A percentile compares a stretch with the other conserved stretches of the same genome.
Conservation (phyloP, 2,113 vertebrate genomes). For the Lethenteron camtschaticum region DNA sequence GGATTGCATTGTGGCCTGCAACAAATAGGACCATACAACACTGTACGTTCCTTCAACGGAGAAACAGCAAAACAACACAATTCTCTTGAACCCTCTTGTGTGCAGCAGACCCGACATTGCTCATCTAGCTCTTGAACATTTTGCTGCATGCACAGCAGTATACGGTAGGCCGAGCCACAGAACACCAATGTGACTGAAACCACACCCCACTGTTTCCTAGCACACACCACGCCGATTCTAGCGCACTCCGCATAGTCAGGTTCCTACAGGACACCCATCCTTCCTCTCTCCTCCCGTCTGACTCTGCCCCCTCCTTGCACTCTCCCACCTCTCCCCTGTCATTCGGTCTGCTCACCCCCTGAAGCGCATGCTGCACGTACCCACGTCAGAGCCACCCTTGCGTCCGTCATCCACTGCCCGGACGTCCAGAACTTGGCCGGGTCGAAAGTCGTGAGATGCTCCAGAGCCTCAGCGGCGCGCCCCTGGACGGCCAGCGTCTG, state of each 20-base stretch:
- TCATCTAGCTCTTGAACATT: no score
- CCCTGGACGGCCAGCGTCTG: no score
- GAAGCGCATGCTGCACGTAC: constrained; percentile 17
- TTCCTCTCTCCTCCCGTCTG: neutral
- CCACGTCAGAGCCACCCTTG: constrained; percentile 55
- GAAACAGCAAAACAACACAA: no score
- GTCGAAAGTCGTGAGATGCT: constrained; percentile 29
- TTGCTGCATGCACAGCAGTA: no score
- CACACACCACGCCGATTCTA: neutral
- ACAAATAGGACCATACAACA: no score
- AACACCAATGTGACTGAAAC: no score
- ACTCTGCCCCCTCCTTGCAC: neutral
- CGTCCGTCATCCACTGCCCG: constrained; percentile 73
- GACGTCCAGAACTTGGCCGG: constrained; percentile 48
- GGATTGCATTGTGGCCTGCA: no score
- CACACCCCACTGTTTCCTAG: no score
- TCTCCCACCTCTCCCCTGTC: neutral
- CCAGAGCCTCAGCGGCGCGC: constrained; percentile 17
- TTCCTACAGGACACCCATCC: neutral
- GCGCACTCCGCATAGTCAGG: neutral
- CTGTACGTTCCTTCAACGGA: no score
- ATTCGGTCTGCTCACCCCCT: neutral
- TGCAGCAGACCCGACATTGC: no score
- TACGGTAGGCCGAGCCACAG: no score
- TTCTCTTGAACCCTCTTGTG: no score